A percentile compares a stretch with the other conserved stretches of the same genome.
Conservation (phyloP, 2,888 invertebrate genomes). For the Habrosyne pyritoides region DNA sequence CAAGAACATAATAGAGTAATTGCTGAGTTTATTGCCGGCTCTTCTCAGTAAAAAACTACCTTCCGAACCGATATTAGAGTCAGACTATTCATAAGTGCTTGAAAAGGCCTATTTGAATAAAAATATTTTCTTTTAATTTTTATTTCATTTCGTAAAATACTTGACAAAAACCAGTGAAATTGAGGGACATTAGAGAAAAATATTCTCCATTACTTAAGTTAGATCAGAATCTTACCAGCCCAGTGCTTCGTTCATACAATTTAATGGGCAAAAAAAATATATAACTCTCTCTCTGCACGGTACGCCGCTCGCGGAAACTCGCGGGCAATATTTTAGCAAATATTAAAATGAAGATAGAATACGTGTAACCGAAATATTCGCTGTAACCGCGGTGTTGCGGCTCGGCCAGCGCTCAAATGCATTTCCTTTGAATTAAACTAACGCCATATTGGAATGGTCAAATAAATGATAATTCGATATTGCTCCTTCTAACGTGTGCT, state of each 20-base stretch:
- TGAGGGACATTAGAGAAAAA: too few relatives aligned
- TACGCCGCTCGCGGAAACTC: not conserved
- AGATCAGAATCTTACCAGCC: not conserved
- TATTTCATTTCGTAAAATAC: too few relatives aligned
- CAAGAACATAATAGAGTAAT: too few relatives aligned
- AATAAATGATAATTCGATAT: slow-evolving; percentile 30
- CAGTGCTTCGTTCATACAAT: not conserved
- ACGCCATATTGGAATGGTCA: slow-evolving; percentile 41
- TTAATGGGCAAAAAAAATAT: not conserved
- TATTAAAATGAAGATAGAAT: slow-evolving; percentile 49
- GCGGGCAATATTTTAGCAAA: slow-evolving; percentile 41
- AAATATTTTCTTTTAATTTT: too few relatives aligned
- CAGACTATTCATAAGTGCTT: too few relatives aligned
- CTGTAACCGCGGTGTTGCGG: slow-evolving; percentile 35
- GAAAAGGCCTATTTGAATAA: too few relatives aligned
- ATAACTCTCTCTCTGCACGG: not conserved
- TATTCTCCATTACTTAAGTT: too few relatives aligned
- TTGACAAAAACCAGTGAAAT: too few relatives aligned
- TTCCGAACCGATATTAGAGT: too few relatives aligned
- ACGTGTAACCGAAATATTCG: slow-evolving; percentile 45
- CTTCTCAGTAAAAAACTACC: too few relatives aligned
- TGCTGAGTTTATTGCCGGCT: too few relatives aligned
- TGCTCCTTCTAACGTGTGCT: not conserved
- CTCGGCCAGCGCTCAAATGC: slow-evolving; percentile 40
- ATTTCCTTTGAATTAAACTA: slow-evolving; percentile 63